Evolutionary conservation across 2,888 invertebrate genomes (phyloP), one percentile per base, ranked within the genome.

Genomic region (Idaea dimidiata): DNA sequence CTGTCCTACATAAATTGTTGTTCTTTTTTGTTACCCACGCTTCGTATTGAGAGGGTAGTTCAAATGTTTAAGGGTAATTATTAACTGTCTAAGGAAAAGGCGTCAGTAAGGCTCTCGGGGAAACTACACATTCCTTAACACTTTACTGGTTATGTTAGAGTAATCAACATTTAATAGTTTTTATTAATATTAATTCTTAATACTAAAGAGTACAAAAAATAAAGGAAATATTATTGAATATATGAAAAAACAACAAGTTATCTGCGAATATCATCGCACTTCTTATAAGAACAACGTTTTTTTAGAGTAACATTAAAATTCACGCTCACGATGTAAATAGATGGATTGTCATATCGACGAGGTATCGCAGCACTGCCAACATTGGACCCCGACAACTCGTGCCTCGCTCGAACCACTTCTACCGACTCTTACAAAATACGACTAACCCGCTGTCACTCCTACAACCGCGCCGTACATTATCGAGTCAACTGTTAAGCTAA

Each of bases 121-220:
- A 90, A 91, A 90, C 88, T 90, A 88, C 86, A 90, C 84, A 85
- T 83, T 82, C 82, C 91, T 88, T 91, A 91, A 87, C 82, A 86
- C 83, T 76, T 87, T 88, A 91, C 89, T 87, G 89, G 89, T 89
- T 91, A 43, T 2, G 43, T 90, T 89, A 91, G 88, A 91, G 88
- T 91, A 87, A 89, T 91, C 89, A 92, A 92, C 92, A 91, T 91
- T 91, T 89, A 91, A 92, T 92, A 92, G 89, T 90, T 89, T 86
- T 89, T 54, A 82, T 88, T 88, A 90, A 89, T 89, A 89, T 91
- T 89, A 91, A 84, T 43, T 82, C 90, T 91, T 92, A 91, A 83
- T 78, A 89, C 91, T 92, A 92, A 91, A 92, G 91, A 92, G 92
- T 92, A 92, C 91, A 92, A 92, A 92, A 92, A 92, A 92, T 92